These are phyloP conservation scores for Leptobrachium ailaonicum DNA, from an alignment of 2,113 vertebrate species.

Conservation along the genomic window DNA sequence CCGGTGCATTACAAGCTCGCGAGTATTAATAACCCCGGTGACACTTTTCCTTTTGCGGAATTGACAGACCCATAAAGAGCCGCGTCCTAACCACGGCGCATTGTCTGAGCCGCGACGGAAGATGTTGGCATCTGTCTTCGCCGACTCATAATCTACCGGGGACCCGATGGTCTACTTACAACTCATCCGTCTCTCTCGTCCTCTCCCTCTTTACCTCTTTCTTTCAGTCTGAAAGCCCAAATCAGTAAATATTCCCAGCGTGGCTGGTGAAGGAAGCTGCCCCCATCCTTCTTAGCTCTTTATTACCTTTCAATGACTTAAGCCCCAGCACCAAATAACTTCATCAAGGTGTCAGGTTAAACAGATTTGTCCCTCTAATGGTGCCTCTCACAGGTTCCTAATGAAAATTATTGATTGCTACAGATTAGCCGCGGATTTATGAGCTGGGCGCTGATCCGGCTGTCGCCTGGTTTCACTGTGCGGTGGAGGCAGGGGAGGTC, in stretches of 20 bases:
- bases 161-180: neutral
- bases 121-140: slow-evolving; percentile 15
- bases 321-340: slow-evolving; percentile 78
- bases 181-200: slow-evolving; percentile 23
- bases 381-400: slow-evolving; percentile 77
- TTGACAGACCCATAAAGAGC: neutral
- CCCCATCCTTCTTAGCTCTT: slow-evolving; percentile 72
- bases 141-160: slow-evolving; percentile 16
- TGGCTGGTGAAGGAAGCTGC: slow-evolving; percentile 40
- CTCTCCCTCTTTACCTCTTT: no score
- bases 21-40: neutral
- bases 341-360: slow-evolving; percentile 85
- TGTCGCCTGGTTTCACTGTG: slow-evolving; percentile 76
- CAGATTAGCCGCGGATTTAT: slow-evolving; percentile 86
- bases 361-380: slow-evolving; percentile 81
- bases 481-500: slow-evolving; percentile 62
- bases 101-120: neutral
- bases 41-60: neutral
- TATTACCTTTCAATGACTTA: slow-evolving; percentile 80
- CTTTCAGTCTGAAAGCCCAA: neutral
- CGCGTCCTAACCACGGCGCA: neutral
- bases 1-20: neutral
- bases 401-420: slow-evolving; percentile 85
- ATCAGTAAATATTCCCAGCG: slow-evolving; percentile 52
- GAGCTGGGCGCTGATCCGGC: slow-evolving; percentile 74